Percentiles rank a stretch among this genome's conserved stretches.
Evolutionary conservation across 2,797 vertebrate species (phyloP).

Genomic region (Distichodus sexfasciatus): DNA sequence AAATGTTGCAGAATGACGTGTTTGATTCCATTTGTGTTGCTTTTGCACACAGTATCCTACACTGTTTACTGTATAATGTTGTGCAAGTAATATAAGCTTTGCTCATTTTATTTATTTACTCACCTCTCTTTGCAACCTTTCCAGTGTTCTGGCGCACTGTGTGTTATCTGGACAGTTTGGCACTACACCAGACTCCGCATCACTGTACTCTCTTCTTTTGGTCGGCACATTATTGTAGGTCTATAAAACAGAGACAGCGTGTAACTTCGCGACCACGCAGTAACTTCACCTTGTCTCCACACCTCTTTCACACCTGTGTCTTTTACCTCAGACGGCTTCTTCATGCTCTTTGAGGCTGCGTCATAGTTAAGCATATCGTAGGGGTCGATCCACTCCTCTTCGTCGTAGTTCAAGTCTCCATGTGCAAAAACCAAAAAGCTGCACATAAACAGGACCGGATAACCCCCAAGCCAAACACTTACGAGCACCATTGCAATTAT

Average conservation of each 20-base stretch:
- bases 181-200: conserved; percentile 24
- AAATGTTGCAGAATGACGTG: too few species aligned
- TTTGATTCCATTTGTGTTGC: too few species aligned
- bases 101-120: not conserved
- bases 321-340: conserved; percentile 75
- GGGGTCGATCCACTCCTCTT: conserved; percentile 89
- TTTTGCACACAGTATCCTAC: too few species aligned
- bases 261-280: not conserved
- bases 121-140: conserved; percentile 57
- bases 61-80: too few species aligned
- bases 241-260: too few species aligned
- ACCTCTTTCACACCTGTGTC: too few species aligned
- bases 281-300: not conserved
- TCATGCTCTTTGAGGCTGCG: conserved; percentile 81
- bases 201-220: conserved; percentile 61
- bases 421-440: not conserved
- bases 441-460: conserved; percentile 30
- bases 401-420: conserved; percentile 48
- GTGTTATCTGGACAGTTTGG: conserved; percentile 32
- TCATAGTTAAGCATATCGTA: conserved; percentile 94
- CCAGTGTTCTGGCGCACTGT: conserved; percentile 39
- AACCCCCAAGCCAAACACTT: conserved; percentile 1
- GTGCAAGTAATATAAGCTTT: too few species aligned
- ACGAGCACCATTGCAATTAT: not conserved
- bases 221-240: conserved; percentile 63